phyloP scores from a whole-genome alignment of 1,140 invertebrate genomes.

The Oryctes rhinoceros region DNA sequence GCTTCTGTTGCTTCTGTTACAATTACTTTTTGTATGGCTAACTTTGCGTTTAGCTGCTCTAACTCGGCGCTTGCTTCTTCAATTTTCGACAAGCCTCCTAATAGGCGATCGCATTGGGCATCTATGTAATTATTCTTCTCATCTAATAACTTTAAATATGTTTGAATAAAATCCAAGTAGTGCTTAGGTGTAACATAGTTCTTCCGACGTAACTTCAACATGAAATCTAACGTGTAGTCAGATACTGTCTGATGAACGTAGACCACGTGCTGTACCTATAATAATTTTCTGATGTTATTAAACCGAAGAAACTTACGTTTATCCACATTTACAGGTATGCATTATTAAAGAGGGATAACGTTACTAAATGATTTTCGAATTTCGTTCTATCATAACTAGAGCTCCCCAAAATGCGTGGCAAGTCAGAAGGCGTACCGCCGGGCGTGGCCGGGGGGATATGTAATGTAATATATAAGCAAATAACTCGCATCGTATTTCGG shows the following conservation, averaged over 20 bases:
- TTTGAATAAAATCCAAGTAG: slow-evolving; percentile 85
- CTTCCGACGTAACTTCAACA: slow-evolving; percentile 73
- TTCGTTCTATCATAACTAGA: too few species aligned
- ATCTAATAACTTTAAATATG: slow-evolving; percentile 77
- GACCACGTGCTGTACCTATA: slow-evolving; percentile 76
- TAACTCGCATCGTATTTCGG: too few species aligned
- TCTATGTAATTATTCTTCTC: slow-evolving; percentile 74
- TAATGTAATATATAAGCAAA: too few species aligned
- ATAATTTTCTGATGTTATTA: background rate
- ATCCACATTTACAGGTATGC: too few species aligned
- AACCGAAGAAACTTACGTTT: too few species aligned
- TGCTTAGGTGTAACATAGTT: slow-evolving; percentile 92
- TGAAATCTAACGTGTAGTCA: slow-evolving; percentile 76
- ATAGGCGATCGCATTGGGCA: slow-evolving; percentile 73
- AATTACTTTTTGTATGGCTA: slow-evolving; percentile 79
- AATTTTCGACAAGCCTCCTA: slow-evolving; percentile 79
- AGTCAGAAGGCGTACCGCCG: too few species aligned
- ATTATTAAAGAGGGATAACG: too few species aligned
- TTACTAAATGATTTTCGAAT: too few species aligned
- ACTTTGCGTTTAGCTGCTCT: slow-evolving; percentile 75
- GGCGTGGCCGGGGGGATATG: too few species aligned
- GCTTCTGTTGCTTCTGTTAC: slow-evolving; percentile 78
- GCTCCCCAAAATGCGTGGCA: too few species aligned
- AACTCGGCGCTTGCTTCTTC: slow-evolving; percentile 80
- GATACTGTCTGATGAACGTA: slow-evolving; percentile 80